These are phyloP conservation scores for Drosophila histrio DNA, from an alignment of 2,888 invertebrate genomes.

Conservation along the genomic window DNA sequence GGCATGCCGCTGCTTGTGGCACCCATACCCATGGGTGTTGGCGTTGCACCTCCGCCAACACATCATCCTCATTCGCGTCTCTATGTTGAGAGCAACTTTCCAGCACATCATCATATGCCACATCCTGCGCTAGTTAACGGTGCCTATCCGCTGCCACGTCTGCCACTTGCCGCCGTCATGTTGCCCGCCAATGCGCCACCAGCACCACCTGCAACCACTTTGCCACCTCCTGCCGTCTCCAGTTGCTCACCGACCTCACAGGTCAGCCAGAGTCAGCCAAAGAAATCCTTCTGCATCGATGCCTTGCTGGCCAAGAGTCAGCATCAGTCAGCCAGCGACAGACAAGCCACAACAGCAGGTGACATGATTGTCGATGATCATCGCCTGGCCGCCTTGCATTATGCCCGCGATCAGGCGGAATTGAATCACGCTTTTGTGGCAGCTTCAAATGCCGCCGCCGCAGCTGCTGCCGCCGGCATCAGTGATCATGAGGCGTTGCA, in stretches of 20 bases:
- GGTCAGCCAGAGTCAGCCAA: slow-evolving; percentile 82
- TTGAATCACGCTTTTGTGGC: slow-evolving; percentile 72
- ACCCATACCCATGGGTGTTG: slow-evolving; percentile 60
- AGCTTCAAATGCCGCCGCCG: slow-evolving; percentile 70
- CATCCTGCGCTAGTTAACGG: slow-evolving; percentile 66
- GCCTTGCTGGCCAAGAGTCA: slow-evolving; percentile 90
- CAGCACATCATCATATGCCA: slow-evolving; percentile 65
- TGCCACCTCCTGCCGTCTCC: slow-evolving; percentile 33
- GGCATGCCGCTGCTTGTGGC: slow-evolving; percentile 70
- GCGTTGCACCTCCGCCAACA: slow-evolving; percentile 37
- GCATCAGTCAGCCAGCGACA: slow-evolving; percentile 68
- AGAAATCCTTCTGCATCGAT: slow-evolving; percentile 95
- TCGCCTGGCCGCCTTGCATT: slow-evolving; percentile 68
- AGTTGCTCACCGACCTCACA: slow-evolving; percentile 55
- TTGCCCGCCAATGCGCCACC: slow-evolving; percentile 52
- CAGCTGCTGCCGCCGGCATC: slow-evolving; percentile 72
- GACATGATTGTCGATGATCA: slow-evolving; percentile 72
- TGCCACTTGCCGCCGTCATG: slow-evolving; percentile 72
- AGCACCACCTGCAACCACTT: not conserved
- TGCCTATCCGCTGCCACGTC: slow-evolving; percentile 73
- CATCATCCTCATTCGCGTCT: slow-evolving; percentile 51
- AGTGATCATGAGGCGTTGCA: slow-evolving; percentile 83
- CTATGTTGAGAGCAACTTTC: slow-evolving; percentile 58
- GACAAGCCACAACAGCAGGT: slow-evolving; percentile 24
- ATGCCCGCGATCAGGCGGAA: slow-evolving; percentile 75